Conservation (phyloP, 1,140 invertebrate species). For the Idris sp. region DNA sequence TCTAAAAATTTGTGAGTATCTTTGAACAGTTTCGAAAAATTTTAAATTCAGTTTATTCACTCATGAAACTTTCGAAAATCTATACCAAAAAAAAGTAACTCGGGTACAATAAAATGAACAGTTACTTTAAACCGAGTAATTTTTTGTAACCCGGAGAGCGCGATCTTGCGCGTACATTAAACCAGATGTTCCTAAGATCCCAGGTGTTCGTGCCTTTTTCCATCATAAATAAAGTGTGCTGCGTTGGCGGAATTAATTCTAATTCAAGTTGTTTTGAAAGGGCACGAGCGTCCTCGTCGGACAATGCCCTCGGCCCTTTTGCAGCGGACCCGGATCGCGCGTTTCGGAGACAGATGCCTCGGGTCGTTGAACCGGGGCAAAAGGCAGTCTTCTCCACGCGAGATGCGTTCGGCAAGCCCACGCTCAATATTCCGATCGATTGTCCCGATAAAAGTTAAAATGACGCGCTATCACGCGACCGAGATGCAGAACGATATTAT, state of each 20-base stretch:
- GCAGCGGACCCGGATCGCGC: constrained; percentile 15
- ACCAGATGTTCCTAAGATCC: constrained; percentile 60
- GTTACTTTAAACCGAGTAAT: constrained; percentile 19
- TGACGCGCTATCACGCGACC: constrained; percentile 36
- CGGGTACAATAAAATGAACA: constrained; percentile 11
- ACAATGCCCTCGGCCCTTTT: constrained; percentile 52
- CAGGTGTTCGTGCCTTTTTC: constrained; percentile 56
- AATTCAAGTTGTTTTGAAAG: constrained; percentile 44
- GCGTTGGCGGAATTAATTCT: constrained; percentile 65
- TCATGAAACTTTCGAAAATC: no score
- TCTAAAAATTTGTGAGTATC: no score
- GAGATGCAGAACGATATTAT: constrained; percentile 12
- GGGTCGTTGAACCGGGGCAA: constrained; percentile 50
- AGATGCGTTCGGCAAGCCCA: constrained; percentile 47
- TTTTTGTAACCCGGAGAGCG: no score
- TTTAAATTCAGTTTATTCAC: no score
- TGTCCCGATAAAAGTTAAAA: constrained; percentile 38
- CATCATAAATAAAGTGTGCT: constrained; percentile 59
- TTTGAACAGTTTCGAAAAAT: no score
- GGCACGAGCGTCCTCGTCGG: constrained; percentile 29
- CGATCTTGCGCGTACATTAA: constrained; percentile 27
- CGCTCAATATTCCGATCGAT: constrained; percentile 45
- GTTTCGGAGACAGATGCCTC: constrained; percentile 50
- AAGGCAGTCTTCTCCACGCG: constrained; percentile 10
- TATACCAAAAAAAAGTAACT: no score